phyloP scores from a whole-genome alignment of 2,888 invertebrate genomes.

The Aethes cnicana region DNA sequence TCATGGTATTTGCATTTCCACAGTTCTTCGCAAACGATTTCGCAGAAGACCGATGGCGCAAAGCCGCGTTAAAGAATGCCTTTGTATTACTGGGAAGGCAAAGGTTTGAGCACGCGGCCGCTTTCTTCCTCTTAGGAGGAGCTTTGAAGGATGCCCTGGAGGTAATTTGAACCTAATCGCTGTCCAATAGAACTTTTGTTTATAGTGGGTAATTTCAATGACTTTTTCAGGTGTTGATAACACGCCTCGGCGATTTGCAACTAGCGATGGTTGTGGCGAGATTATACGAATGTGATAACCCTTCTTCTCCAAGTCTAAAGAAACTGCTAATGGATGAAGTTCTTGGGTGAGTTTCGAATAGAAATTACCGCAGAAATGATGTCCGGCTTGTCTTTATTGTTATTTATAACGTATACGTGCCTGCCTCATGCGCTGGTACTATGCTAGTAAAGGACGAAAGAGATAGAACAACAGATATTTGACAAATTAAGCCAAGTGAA shows the following conservation, averaged over 20 bases:
- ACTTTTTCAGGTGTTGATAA: slow-evolving; percentile 87
- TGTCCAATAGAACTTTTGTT: not conserved
- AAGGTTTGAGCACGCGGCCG: slow-evolving; percentile 98
- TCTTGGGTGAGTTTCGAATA: slow-evolving; percentile 79
- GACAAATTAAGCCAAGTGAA: too few relatives aligned
- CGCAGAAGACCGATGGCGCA: slow-evolving; percentile 95
- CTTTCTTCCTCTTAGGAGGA: slow-evolving; percentile 97
- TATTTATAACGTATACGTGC: too few relatives aligned
- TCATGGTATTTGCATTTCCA: not conserved
- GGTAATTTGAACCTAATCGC: slow-evolving; percentile 68
- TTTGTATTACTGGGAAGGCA: slow-evolving; percentile 97
- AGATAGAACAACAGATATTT: too few relatives aligned
- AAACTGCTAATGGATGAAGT: slow-evolving; percentile 90
- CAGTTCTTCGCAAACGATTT: slow-evolving; percentile 98
- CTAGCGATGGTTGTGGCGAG: slow-evolving; percentile 96
- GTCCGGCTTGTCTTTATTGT: too few relatives aligned
- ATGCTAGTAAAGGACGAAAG: too few relatives aligned
- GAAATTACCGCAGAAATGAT: too few relatives aligned
- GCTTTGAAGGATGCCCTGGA: slow-evolving; percentile 97
- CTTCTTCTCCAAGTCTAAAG: slow-evolving; percentile 86
- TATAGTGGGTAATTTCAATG: not conserved
- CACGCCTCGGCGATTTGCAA: slow-evolving; percentile 97
- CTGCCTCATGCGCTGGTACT: too few relatives aligned
- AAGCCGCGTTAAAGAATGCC: slow-evolving; percentile 98
- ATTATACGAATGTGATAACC: slow-evolving; percentile 92